Base-by-base conservation (phyloP, 2,113 vertebrate genomes). In the Tragelaphus imberbis region DNA sequence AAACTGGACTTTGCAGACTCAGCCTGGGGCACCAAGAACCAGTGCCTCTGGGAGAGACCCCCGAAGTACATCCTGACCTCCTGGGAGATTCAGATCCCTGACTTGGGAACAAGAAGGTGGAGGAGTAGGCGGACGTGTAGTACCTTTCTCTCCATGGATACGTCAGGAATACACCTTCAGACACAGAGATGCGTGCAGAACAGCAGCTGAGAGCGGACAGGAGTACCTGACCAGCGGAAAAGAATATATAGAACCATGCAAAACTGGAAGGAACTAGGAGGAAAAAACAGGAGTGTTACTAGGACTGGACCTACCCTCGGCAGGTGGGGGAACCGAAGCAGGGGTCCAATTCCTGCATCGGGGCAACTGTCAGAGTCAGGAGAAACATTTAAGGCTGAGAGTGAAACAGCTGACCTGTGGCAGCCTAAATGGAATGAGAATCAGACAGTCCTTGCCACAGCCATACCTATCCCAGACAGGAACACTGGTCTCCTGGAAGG, bases 1-100 rank as follows among this genome's bases (percentile, higher is more conserved):
- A 89, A 89, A 92, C 3, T 94, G 4, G 5, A 47, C 47, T 91
- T 95, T 47, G 14, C 63, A 65, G 33, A 53, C 33, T 93, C 40
- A 68, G 30, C 49, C 25, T 49, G 86, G 86, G 81, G 28, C 4
- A 4, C 21, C 58, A 12, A 56, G 40, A 90, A 51, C 47, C 40
- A 33, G 4, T 25, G 68, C 90, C 25, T 30, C 90, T n/a, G 27
- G 15, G 21, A 77, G 40, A 88, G 56, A 19, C 4, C 30, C 63
- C 3, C 5, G 2, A 1, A 6, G 36, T 80, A 10, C 19, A 86
- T 40, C 59, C 53, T 33, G 4, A 58, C 28, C 56, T 65, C 49
- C 59, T 14, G 2, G 36, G 36, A 65, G 14, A 49, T 47, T 56
- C 53, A 13, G 9, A 55, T 8, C 27, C 80, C 49, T 19, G 5